Evolutionary conservation across 2,113 vertebrate genomes (phyloP), one percentile per base, ranked within the genome.

Genomic region (Cricetomys ansorgei): DNA sequence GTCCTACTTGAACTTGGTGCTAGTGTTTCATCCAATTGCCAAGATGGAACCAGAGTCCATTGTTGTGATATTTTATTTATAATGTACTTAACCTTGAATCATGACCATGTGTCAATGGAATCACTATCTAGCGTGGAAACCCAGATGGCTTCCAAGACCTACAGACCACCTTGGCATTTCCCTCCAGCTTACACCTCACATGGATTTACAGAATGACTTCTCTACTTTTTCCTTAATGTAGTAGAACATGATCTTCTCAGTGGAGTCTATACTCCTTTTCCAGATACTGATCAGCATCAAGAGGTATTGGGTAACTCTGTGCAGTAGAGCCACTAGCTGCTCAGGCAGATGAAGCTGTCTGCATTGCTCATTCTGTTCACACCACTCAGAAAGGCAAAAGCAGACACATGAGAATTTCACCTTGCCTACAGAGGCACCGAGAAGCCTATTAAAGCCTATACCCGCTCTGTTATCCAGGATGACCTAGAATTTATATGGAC

Each of bases 241-340:
- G 92, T 98, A 98, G 97, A 99, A 97, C n/a, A 97, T 92, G 59
- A 81, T 79, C 93, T n/a, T 79, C 93, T 99, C 99, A 2, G 93
- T 97, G 70, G 98, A 90, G n/a, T 97, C 97, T 55, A 93, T 93
- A 86, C 98, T 99, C 89, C 98, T 98, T 97, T 99, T 99, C 70
- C 99, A 99, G n/a, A 99, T 98, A 88, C 99, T 99, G 97, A 98
- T 98, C 92, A 99, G 89, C 97, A 99, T 93, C 85, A 99, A 98
- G 0, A 99, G 99, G 94, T 99, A 99, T 21, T 98, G 98, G 0
- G 98, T 99, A 43, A 99, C 96, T 87, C 99, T 98, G 97, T 99
- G 99, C 70, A 99, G 92, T 0, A 99, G 99, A 19, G 98, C 98
- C 19, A 99, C 99, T 92, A 99, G 96, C 94, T 99, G 98, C 98